phyloP scores from a whole-genome alignment of 1,140 invertebrate genomes.

The Listronotus bonariensis region DNA sequence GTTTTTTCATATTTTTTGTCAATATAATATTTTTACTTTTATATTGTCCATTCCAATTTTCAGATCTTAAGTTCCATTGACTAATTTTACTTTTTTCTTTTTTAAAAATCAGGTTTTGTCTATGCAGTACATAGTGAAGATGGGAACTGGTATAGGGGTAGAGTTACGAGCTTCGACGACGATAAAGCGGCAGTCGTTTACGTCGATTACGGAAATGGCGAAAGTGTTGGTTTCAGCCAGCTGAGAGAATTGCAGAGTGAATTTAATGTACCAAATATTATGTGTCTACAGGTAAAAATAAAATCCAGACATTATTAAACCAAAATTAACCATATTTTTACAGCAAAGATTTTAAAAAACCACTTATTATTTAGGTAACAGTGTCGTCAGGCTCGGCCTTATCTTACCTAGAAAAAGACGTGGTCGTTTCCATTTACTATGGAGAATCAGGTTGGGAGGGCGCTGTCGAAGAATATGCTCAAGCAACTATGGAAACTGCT shows the following conservation, averaged over 20 bases:
- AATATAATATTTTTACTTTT: no score
- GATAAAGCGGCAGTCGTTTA: constrained; percentile 64
- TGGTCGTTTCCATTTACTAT: constrained; percentile 38
- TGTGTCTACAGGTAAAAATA: constrained; percentile 43
- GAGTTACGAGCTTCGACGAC: constrained; percentile 58
- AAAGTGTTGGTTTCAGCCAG: constrained; percentile 56
- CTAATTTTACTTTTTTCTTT: not conserved
- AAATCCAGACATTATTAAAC: no score
- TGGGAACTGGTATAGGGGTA: constrained; percentile 71
- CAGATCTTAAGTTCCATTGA: no score
- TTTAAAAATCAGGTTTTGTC: constrained; percentile 45
- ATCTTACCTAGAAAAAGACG: constrained; percentile 40
- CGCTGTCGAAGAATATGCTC: constrained; percentile 21
- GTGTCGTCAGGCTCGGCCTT: constrained; percentile 21
- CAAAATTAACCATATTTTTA: no score
- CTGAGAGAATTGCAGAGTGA: constrained; percentile 40
- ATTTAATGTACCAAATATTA: constrained; percentile 41
- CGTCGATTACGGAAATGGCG: constrained; percentile 78
- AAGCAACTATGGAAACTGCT: constrained; percentile 10
- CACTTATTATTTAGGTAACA: constrained; percentile 25
- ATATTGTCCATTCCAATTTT: no score
- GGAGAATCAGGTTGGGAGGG: constrained; percentile 46
- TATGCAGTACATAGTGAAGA: constrained; percentile 67
- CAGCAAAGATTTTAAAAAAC: no score
- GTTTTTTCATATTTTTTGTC: not conserved